Evolutionary conservation across 2,113 vertebrate genomes (phyloP), one percentile per base, ranked within the genome.

Genomic region (Neoarius graeffei): DNA sequence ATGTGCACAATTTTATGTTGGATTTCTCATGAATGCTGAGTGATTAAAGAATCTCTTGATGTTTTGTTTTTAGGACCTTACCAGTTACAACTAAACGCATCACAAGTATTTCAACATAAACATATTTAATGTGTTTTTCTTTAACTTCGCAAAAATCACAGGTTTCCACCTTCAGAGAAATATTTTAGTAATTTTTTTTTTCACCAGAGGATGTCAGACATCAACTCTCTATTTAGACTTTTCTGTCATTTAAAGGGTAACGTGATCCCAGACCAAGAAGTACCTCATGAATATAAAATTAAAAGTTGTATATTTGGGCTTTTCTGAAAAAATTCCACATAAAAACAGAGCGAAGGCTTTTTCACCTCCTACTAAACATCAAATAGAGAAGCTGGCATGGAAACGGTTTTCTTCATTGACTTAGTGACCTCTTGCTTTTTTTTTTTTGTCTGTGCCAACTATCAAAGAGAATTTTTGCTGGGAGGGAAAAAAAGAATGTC

Each of bases 331-430:
- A 27, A 62, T 62, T 85, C 57, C 71, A 62, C 57, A 71, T 80
- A 50, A 80, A 52, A 86, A 56, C 71, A 86, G 25, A 79, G 59
- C 15, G 14, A 54, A 54, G 20, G 54, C 27, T 76, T 76, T 71
- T 85, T 60, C 30, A 60, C 60, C 14, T 52, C n/a, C 20, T 7
- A 69, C n/a, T 3, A 8, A 86, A 93, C 88, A 94, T 94, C 87
- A 94, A 92, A 94, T 85, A 91, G 91, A 93, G 93, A 92, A 54
- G 60, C 85, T 86, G 85, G n/a, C 7, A 69, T 81, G 27, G 71
- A 25, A 59, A n/a, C 1, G 15, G 7, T 19, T 81, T 86, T 91
- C 84, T 87, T 89, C 91, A 88, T 84, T 77, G 88, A 91, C 90
- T 90, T 11, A 11, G 17, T 60, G 56, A 90, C 88, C 82, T 23